Base-by-base conservation (phyloP, 2,797 vertebrate species). In the Myripristis murdjan region DNA sequence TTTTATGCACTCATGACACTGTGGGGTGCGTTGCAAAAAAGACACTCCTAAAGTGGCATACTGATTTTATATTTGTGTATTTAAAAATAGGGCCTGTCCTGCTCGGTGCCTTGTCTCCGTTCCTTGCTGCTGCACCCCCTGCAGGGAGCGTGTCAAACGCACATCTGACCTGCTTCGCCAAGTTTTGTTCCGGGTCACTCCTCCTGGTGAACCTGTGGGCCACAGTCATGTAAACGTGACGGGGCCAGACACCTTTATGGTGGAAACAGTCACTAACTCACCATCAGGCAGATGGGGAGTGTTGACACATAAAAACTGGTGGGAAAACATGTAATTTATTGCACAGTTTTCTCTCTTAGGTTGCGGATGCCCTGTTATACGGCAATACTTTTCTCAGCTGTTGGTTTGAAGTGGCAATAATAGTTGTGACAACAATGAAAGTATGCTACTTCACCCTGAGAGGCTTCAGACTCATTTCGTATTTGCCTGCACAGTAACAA, bases 111-210 rank as follows among this genome's bases (percentile, higher is more conserved):
- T 76, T 49, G 54, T 63, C 62, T 52, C 79, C 22, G 63, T 58
- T 51, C 60, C 20, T 41, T 11, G 8, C 51, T 12, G 20, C 56
- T 2, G 6, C 15, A 41, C 64, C 59, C 54, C 79, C 85, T 18
- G 59, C 24, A 1, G 83, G 56, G 75, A 75, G 18, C 0, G 66
- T 82, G 84, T 88, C 87, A 90, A 61, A 49, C 64, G 22, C 61
- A 88, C 85, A 82, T 81, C 77, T 86, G 88, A 90, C 75, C 81
- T 72, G 65, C 58, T 70, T 85, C 69, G 72, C 59, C 35, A 55
- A 69, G 71, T 64, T 79, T 63, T 61, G 77, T 88, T 91, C 75
- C 12, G 49, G 89, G 77, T 91, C 87, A 72, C 51, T 75, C 55
- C 75, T 55, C 78, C 64, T 74, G 22, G 66, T 2, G 71, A 86